Conservation (phyloP, 2,797 vertebrate species). For the Eulemur albifrons region DNA sequence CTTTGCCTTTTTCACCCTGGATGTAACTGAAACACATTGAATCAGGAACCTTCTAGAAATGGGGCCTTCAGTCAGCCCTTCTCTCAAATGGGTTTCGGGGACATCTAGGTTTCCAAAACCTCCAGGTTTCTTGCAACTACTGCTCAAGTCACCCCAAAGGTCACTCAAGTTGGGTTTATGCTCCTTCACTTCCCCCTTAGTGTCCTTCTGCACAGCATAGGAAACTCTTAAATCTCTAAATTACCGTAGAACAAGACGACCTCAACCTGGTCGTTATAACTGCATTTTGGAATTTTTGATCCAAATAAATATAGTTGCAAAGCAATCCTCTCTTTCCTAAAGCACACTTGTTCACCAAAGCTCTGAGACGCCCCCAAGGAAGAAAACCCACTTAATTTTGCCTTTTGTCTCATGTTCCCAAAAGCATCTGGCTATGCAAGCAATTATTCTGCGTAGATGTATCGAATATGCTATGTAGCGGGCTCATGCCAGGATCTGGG, state of each 20-base stretch:
- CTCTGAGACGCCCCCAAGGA: not conserved
- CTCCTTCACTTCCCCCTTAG: not conserved
- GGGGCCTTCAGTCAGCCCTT: not conserved
- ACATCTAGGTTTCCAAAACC: fast-evolving
- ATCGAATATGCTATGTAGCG: no score
- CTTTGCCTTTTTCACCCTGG: not conserved
- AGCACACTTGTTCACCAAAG: fast-evolving
- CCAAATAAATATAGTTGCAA: not conserved
- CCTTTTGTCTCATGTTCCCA: not conserved
- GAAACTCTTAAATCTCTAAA: not conserved
- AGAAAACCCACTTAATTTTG: not conserved
- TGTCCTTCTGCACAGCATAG: fast-evolving
- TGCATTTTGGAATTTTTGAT: not conserved
- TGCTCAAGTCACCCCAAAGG: not conserved
- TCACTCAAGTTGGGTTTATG: no score
- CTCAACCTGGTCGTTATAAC: not conserved
- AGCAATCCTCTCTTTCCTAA: not conserved
- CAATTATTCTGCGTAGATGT: not conserved
- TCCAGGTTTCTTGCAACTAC: not conserved
- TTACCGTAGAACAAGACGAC: fast-evolving
- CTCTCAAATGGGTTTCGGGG: not conserved
- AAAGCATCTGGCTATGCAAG: not conserved
- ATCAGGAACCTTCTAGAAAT: not conserved
- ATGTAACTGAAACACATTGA: no score
- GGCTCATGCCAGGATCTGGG: not conserved